phyloP scores from a whole-genome alignment of 2,113 vertebrate species.

The Grammomys dolichurus region DNA sequence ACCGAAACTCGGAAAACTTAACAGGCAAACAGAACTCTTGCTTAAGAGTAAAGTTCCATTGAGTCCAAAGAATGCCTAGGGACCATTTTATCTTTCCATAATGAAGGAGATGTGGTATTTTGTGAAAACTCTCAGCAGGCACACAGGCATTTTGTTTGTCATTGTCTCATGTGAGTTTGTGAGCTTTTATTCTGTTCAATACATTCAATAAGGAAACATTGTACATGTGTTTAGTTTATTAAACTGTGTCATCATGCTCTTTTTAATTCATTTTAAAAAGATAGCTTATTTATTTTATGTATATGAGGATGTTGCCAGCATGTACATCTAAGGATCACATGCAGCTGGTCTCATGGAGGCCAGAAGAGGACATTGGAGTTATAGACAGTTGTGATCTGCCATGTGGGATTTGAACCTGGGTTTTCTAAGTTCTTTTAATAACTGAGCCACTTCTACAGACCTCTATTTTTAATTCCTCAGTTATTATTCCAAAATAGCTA shows the following conservation, averaged over 20 bases:
- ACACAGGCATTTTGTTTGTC: neutral
- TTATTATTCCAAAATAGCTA: neutral
- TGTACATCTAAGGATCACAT: neutral
- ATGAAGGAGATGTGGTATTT: neutral
- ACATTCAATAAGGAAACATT: neutral
- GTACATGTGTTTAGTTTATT: neutral
- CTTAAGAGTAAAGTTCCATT: slow-evolving; percentile 5
- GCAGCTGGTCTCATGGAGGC: neutral
- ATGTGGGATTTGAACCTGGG: neutral
- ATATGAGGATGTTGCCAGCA: neutral
- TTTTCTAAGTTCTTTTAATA: neutral
- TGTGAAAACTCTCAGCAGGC: neutral
- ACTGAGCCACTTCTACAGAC: neutral
- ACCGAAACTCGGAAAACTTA: slow-evolving; percentile 44
- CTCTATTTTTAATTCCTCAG: neutral
- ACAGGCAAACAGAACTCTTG: slow-evolving; percentile 5
- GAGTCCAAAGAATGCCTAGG: neutral
- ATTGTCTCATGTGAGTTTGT: neutral
- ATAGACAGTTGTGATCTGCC: neutral
- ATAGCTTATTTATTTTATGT: neutral
- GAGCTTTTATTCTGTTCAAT: slow-evolving; percentile 50
- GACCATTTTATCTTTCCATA: neutral
- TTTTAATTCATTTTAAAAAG: neutral
- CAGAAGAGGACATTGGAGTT: neutral
- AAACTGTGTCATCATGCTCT: neutral